Conservation (phyloP, 2,888 invertebrate species). For the Tetragonisca angustula region DNA sequence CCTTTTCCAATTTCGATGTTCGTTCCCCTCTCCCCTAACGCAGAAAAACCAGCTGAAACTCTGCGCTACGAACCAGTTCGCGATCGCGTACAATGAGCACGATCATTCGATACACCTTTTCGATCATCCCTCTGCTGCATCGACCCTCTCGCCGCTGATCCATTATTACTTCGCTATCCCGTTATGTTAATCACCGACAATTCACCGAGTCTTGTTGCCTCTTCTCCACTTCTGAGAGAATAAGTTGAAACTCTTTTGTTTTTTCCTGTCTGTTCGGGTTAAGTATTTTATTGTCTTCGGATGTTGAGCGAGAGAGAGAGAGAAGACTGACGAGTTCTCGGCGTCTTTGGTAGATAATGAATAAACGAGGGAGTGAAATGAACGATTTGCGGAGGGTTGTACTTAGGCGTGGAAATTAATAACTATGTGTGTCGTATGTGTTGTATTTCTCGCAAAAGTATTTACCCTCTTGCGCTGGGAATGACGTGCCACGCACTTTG, state of each 20-base stretch:
- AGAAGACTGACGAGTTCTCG: neutral
- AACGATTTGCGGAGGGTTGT: too few relatives aligned
- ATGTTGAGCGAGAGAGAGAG: neutral
- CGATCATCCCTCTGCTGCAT: neutral
- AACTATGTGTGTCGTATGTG: too few relatives aligned
- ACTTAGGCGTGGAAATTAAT: too few relatives aligned
- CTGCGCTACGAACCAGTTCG: constrained; percentile 11
- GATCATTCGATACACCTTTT: constrained; percentile 26
- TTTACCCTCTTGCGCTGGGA: too few relatives aligned
- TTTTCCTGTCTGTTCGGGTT: neutral
- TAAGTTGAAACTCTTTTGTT: neutral
- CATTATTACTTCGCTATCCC: neutral
- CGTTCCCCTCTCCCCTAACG: constrained; percentile 31
- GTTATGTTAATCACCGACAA: constrained; percentile 9
- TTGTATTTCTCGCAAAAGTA: too few relatives aligned
- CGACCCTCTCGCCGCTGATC: neutral
- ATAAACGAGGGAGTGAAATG: too few relatives aligned
- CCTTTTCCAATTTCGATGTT: constrained; percentile 62
- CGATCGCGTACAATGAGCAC: constrained; percentile 33
- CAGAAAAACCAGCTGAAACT: constrained; percentile 62
- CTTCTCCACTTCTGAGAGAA: neutral
- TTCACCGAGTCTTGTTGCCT: neutral
- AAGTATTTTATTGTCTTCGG: neutral
- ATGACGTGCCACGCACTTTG: too few relatives aligned
- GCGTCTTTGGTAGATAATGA: neutral